Conservation (phyloP, 2,797 vertebrate genomes). For the Pterois miles region DNA sequence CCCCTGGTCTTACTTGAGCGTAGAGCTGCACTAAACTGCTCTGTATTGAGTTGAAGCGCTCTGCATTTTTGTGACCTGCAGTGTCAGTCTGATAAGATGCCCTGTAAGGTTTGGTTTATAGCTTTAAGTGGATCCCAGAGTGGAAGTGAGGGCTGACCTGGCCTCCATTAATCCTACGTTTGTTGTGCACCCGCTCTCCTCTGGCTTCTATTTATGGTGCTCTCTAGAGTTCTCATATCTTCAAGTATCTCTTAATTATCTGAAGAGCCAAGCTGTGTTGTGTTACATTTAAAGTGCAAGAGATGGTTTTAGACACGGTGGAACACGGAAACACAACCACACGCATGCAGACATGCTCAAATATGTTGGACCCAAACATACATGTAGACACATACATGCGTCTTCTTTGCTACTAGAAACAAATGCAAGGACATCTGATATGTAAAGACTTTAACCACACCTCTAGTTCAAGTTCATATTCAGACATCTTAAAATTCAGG, state of each 20-base stretch:
- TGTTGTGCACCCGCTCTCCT: background rate
- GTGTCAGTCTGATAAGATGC: conserved; percentile 33
- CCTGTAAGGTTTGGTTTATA: conserved; percentile 4
- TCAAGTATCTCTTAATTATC: conserved; percentile 66
- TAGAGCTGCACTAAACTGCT: background rate
- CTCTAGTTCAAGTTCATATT: background rate
- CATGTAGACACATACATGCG: background rate
- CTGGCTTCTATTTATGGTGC: conserved; percentile 26
- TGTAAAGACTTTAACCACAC: background rate
- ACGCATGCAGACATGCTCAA: background rate
- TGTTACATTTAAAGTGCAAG: conserved; percentile 31
- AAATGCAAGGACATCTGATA: background rate
- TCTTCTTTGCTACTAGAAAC: background rate
- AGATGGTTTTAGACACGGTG: background rate
- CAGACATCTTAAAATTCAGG: background rate
- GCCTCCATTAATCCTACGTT: conserved; percentile 18
- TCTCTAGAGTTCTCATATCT: conserved; percentile 30
- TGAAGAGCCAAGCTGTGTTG: conserved; percentile 49
- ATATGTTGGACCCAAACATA: background rate
- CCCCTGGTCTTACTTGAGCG: background rate
- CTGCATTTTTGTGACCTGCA: conserved; percentile 5
- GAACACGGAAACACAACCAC: background rate
- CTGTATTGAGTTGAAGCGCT: background rate
- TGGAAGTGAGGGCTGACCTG: background rate
- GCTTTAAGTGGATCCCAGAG: conserved; percentile 24